Conservation (phyloP, 2,888 invertebrate genomes). For the Amblyteles armatorius region DNA sequence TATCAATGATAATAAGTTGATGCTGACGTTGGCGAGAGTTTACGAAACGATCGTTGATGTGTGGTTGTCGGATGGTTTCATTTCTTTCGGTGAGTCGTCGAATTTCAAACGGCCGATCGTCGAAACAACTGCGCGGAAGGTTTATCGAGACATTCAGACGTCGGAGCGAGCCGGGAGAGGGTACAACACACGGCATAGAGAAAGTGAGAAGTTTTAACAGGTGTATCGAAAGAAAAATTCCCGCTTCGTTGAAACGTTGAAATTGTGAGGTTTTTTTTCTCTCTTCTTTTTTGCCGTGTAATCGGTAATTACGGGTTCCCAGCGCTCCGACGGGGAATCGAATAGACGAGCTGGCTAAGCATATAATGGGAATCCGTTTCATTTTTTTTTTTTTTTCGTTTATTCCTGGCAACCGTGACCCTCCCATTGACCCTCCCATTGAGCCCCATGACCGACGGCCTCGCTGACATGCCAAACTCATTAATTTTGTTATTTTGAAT, state of each 20-base stretch:
- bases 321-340: slow-evolving; percentile 50
- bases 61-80: slow-evolving; percentile 47
- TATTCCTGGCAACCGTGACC: slow-evolving; percentile 16
- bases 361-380: slow-evolving; percentile 43
- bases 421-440: slow-evolving; percentile 47
- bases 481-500: neutral
- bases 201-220: slow-evolving; percentile 69
- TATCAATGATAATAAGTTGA: slow-evolving; percentile 1
- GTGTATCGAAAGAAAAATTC: slow-evolving; percentile 58
- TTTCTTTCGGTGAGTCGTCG: slow-evolving; percentile 68
- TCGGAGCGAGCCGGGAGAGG: slow-evolving; percentile 29
- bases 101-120: slow-evolving; percentile 45
- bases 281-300: slow-evolving; percentile 69
- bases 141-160: slow-evolving; percentile 43
- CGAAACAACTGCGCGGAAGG: slow-evolving; percentile 30
- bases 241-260: slow-evolving; percentile 54
- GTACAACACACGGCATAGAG: slow-evolving; percentile 10
- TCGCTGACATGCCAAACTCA: slow-evolving; percentile 47
- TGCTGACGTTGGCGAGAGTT: neutral
- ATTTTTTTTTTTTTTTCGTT: slow-evolving; percentile 9
- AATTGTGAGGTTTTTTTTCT: slow-evolving; percentile 72
- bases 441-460: slow-evolving; percentile 49
- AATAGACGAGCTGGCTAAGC: slow-evolving; percentile 37
- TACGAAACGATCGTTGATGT: neutral
- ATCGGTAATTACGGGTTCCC: slow-evolving; percentile 80